phyloP scores from a whole-genome alignment of 2,888 invertebrate species.

The Gerris lacustris region DNA sequence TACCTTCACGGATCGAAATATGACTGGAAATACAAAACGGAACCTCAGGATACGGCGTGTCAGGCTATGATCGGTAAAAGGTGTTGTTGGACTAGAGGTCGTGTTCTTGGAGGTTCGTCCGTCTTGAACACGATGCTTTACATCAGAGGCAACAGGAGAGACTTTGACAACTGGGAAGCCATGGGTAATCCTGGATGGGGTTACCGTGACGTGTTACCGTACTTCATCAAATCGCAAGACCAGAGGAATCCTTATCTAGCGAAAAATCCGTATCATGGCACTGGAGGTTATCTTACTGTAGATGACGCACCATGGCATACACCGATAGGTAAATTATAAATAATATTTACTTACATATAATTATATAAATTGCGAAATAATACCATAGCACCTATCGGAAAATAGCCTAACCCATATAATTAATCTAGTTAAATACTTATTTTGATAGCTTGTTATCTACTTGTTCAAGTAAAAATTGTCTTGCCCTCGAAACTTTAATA shows the following conservation, averaged over 20 bases:
- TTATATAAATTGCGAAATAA: too few relatives aligned
- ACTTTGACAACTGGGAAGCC: slow-evolving; percentile 77
- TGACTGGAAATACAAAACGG: slow-evolving; percentile 84
- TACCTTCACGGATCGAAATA: slow-evolving; percentile 57
- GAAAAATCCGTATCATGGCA: slow-evolving; percentile 53
- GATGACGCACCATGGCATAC: slow-evolving; percentile 69
- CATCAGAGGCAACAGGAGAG: slow-evolving; percentile 71
- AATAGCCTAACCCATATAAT: too few relatives aligned
- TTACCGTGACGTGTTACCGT: slow-evolving; percentile 64
- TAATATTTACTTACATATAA: not conserved
- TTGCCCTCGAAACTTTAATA: too few relatives aligned
- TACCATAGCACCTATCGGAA: too few relatives aligned
- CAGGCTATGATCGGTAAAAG: slow-evolving; percentile 74
- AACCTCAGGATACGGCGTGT: slow-evolving; percentile 70
- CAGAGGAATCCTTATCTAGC: slow-evolving; percentile 80
- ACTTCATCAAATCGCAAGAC: slow-evolving; percentile 77
- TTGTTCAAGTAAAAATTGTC: too few relatives aligned
- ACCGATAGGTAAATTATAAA: slow-evolving; percentile 46
- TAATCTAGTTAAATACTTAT: too few relatives aligned
- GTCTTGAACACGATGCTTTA: slow-evolving; percentile 86
- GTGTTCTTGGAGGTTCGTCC: slow-evolving; percentile 51
- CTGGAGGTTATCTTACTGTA: slow-evolving; percentile 62
- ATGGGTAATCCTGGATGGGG: slow-evolving; percentile 82
- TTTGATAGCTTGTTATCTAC: too few relatives aligned
- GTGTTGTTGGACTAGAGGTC: slow-evolving; percentile 78